Evolutionary conservation across 2,888 invertebrate genomes (phyloP), one percentile per base, ranked within the genome.

Genomic region (Leptopilina drosophilae): DNA sequence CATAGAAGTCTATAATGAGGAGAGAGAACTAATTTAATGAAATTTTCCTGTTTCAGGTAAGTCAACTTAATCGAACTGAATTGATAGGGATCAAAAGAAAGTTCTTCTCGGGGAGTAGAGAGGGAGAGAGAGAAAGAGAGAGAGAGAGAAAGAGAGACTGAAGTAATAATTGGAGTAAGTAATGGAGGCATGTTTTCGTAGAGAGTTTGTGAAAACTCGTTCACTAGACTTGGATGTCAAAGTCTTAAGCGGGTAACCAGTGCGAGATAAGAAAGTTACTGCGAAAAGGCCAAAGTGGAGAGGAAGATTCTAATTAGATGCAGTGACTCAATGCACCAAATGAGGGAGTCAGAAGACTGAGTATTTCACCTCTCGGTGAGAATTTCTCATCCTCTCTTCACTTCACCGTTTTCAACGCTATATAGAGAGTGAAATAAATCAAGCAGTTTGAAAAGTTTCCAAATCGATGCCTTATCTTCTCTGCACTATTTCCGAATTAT

Each of bases 241-340:
- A 73, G 56, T 73, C 56, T 59, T 73, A 15, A 33, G 40, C 33
- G 40, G 56, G 33, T n/a, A 73, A 73, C 56, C 73, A 73, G 56
- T 73, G 73, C 73, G 56, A 59, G 73, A 73, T 73, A 73, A 73
- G 73, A 59, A 73, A 73, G 56, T 59, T 73, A 33, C 56, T 73
- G 8, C 33, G n/a, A 56, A 73, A 26, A 59, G 56, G 73, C 40
- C 73, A 77, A 66, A 67, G 69, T 77, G 62, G 33, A 73, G 77
- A 73, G 77, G 77, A 81, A 77, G 84, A 80, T 81, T 77, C 73
- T 81, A 84, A 86, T 85, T 83, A 79, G 81, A 83, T 82, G 80
- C 67, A 79, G 78, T 78, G 78, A 80, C 79, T 80, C 79, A 78
- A 78, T 78, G 79, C 53, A n/a, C 73, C 66, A 66, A 82, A 77